Conservation (phyloP, 2,888 invertebrate genomes). For the Pristionchus japonicus region DNA sequence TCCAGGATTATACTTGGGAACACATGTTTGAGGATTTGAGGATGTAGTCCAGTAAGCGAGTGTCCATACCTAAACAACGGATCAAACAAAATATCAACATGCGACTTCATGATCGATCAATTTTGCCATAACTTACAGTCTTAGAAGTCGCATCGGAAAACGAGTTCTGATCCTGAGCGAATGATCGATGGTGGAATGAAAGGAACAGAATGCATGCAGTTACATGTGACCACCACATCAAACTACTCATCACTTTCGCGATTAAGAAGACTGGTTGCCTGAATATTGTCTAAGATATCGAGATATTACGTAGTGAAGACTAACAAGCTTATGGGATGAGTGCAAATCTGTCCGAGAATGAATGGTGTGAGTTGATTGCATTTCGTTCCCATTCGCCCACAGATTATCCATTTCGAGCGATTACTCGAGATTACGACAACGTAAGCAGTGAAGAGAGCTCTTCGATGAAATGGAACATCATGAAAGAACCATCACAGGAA, state of each 20-base stretch:
- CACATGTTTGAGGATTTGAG: background rate
- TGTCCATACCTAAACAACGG: slow-evolving; percentile 6
- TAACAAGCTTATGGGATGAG: background rate
- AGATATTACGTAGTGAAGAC: background rate
- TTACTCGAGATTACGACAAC: slow-evolving; percentile 3
- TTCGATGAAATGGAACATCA: background rate
- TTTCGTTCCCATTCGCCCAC: background rate
- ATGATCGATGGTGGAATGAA: background rate
- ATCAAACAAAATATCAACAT: no score
- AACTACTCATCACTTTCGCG: background rate
- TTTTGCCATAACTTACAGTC: background rate
- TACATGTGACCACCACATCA: background rate
- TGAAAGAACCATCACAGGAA: background rate
- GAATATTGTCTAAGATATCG: background rate
- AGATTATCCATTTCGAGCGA: slow-evolving; percentile 17
- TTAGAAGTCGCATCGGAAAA: background rate
- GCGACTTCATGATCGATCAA: no score
- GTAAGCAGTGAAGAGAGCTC: background rate
- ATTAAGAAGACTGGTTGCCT: background rate
- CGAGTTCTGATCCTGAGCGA: slow-evolving; percentile 22
- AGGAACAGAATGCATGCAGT: background rate
- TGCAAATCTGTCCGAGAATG: background rate
- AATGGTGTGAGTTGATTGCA: background rate
- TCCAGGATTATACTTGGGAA: background rate
- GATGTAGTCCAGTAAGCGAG: slow-evolving; percentile 30